These are phyloP conservation scores for Lepidurus arcticus DNA, from an alignment of 1,140 invertebrate species.

Conservation along the genomic window DNA sequence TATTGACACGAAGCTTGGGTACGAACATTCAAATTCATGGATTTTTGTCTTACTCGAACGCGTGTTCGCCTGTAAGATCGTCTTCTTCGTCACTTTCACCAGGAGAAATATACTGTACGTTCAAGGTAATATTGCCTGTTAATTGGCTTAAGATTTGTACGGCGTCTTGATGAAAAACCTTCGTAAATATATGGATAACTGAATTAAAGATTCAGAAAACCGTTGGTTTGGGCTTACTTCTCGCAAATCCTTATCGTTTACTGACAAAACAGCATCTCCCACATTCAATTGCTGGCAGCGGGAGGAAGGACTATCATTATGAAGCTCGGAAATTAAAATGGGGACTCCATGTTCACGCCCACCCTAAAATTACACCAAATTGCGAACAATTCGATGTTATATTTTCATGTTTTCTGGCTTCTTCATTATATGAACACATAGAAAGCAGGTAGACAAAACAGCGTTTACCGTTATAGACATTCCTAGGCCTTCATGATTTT, in stretches of 20 bases:
- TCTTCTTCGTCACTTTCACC: background rate
- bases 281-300: conserved; percentile 63
- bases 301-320: conserved; percentile 67
- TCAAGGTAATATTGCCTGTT: background rate
- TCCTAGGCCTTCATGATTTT: conserved; percentile 65
- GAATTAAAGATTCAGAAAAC: background rate
- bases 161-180: background rate
- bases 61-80: background rate
- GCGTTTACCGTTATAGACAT: conserved; percentile 69
- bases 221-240: conserved; percentile 42
- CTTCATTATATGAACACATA: background rate
- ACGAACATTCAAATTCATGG: background rate
- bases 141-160: background rate
- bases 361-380: conserved; percentile 51
- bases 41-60: background rate
- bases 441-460: conserved; percentile 5
- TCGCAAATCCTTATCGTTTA: conserved; percentile 68
- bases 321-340: conserved; percentile 77
- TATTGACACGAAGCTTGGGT: background rate
- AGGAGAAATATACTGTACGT: background rate
- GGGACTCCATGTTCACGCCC: conserved; percentile 79
- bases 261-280: conserved; percentile 73
- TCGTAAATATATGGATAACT: background rate
- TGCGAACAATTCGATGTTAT: conserved; percentile 8
- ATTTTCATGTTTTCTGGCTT: background rate